Conservation (phyloP, 2,113 vertebrate species). For the Mastomys natalensis region DNA sequence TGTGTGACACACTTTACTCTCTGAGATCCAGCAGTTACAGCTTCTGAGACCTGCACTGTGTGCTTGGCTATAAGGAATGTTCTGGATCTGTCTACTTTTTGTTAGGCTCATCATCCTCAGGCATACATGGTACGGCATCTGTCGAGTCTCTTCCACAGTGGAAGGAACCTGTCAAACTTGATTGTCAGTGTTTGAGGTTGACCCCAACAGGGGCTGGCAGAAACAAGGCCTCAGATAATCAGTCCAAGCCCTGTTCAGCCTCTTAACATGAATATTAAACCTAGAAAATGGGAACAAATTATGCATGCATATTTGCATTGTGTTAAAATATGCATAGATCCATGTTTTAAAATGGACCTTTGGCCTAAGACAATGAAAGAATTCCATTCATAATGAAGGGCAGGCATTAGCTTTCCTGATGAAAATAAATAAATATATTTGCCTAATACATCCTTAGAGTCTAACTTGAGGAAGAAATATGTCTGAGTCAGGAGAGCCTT, state of each 20-base stretch:
- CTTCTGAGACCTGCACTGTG: neutral
- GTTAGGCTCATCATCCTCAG: slow-evolving; percentile 11
- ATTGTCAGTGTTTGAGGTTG: slow-evolving; percentile 17
- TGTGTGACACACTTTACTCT: slow-evolving; percentile 45
- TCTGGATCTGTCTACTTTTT: slow-evolving; percentile 9
- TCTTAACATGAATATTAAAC: slow-evolving; percentile 60
- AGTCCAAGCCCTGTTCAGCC: neutral
- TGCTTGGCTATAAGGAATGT: neutral
- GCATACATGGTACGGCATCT: neutral
- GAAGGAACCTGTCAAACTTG: slow-evolving; percentile 59
- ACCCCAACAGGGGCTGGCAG: slow-evolving; percentile 25
- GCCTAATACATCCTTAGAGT: slow-evolving; percentile 60
- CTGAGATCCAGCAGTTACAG: neutral
- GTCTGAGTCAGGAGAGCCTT: neutral
- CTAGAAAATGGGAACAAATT: slow-evolving; percentile 70
- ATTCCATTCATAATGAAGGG: slow-evolving; percentile 65
- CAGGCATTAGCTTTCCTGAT: slow-evolving; percentile 66
- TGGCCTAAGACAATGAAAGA: slow-evolving; percentile 70
- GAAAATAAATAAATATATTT: slow-evolving; percentile 68
- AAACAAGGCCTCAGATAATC: slow-evolving; percentile 47
- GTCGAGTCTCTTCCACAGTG: slow-evolving; percentile 1
- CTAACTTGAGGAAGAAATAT: neutral
- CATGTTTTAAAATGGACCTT: slow-evolving; percentile 73
- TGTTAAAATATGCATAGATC: slow-evolving; percentile 78
- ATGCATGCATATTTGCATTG: slow-evolving; percentile 71